phyloP scores from a whole-genome alignment of 2,888 invertebrate genomes.

The Eristalis intricaria region DNA sequence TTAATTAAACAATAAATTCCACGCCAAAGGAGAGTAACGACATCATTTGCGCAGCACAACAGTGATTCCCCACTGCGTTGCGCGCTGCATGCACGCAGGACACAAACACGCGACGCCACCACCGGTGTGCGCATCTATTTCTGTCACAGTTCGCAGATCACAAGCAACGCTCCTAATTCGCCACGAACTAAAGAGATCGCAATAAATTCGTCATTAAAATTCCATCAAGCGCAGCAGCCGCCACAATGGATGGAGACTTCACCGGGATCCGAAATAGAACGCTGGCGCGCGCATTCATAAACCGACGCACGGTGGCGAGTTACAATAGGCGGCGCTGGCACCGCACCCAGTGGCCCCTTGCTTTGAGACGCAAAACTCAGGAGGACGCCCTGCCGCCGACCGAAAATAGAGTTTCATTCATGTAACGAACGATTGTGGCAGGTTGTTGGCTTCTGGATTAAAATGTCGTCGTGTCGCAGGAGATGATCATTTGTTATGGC shows the following conservation, averaged over 20 bases:
- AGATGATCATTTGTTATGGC: constrained; percentile 71
- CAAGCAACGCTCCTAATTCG: constrained; percentile 60
- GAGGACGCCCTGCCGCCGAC: not conserved
- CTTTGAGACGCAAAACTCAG: constrained; percentile 13
- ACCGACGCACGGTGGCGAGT: constrained; percentile 9
- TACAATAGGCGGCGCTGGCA: constrained; percentile 38
- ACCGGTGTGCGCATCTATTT: constrained; percentile 50
- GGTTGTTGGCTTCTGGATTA: constrained; percentile 72
- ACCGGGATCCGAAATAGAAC: constrained; percentile 51
- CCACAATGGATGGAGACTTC: constrained; percentile 62
- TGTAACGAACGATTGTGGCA: constrained; percentile 71
- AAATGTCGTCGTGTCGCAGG: constrained; percentile 69
- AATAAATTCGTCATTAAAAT: constrained; percentile 72
- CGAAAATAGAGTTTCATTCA: constrained; percentile 68
- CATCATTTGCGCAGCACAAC: constrained; percentile 13
- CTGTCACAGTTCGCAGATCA: constrained; percentile 47
- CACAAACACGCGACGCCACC: constrained; percentile 4
- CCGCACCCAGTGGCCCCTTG: not conserved
- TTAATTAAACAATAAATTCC: constrained; percentile 69
- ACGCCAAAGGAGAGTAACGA: constrained; percentile 19
- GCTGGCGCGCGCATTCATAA: constrained; percentile 60
- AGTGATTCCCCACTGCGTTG: constrained; percentile 30
- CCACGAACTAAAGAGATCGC: constrained; percentile 69
- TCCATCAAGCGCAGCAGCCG: constrained; percentile 65
- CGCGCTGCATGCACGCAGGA: not conserved